Evolutionary conservation across 2,113 vertebrate species (phyloP).

Genomic region (Axis porcinus): DNA sequence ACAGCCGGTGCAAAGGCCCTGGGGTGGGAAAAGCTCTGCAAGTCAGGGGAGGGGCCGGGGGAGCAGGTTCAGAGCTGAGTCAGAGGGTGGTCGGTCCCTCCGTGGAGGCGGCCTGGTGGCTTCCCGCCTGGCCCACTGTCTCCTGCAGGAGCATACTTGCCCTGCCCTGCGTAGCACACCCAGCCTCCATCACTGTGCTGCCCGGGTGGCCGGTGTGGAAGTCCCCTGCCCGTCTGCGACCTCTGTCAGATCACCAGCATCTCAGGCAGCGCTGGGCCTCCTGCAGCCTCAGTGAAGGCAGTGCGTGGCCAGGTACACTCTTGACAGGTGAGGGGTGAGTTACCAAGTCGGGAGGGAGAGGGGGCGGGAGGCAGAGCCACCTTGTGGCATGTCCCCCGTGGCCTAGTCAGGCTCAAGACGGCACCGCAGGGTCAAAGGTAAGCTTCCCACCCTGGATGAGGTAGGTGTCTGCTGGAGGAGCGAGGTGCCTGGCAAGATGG

Average conservation of each 20-base stretch:
- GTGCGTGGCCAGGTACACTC: fast-evolving
- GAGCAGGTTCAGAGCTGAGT: neutral
- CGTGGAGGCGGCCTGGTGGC: fast-evolving
- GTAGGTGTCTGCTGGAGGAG: neutral
- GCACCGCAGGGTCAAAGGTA: neutral
- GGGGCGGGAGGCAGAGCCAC: fast-evolving
- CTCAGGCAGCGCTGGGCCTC: neutral
- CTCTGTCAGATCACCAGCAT: too few relatives aligned
- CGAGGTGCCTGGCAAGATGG: neutral
- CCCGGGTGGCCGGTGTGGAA: fast-evolving
- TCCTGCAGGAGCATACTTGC: neutral
- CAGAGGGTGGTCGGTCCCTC: neutral
- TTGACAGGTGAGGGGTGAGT: too few relatives aligned
- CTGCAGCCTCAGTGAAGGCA: neutral
- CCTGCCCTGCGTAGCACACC: neutral
- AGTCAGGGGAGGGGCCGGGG: neutral
- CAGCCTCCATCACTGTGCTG: neutral
- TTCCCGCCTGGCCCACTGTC: fast-evolving
- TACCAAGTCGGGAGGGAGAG: fast-evolving
- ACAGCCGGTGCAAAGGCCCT: neutral
- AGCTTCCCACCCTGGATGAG: neutral
- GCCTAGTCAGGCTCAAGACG: neutral
- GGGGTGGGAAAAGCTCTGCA: neutral
- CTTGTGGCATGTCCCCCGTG: fast-evolving
- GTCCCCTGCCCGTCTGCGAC: neutral